Conservation (phyloP, 1,140 invertebrate species). For the Halesus radiatus region DNA sequence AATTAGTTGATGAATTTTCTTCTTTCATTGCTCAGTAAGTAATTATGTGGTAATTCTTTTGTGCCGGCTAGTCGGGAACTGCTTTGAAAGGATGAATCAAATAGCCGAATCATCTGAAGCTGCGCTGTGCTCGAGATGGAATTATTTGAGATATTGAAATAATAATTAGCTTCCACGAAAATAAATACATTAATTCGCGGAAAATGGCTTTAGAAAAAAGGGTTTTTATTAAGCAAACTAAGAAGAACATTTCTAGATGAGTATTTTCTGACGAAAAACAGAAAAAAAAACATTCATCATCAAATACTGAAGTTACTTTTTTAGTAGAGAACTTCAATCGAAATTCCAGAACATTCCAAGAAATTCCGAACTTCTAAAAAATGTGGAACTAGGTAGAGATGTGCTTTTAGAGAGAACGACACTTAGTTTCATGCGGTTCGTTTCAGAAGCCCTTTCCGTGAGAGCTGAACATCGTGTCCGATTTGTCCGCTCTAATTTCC, state of each 20-base stretch:
- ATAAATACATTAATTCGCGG: neutral
- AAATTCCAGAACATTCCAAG: no score
- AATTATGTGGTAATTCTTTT: slow-evolving; percentile 41
- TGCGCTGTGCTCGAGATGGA: neutral
- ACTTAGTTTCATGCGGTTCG: no score
- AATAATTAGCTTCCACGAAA: slow-evolving; percentile 6
- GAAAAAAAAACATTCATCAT: no score
- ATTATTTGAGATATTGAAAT: neutral
- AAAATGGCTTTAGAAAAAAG: no score
- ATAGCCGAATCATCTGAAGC: neutral
- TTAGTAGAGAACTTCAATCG: no score
- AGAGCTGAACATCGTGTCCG: neutral
- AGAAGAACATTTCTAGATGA: no score
- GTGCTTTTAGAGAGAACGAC: no score
- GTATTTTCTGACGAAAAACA: no score
- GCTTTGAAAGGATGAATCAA: slow-evolving; percentile 17
- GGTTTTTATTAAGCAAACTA: no score
- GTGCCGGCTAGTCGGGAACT: slow-evolving; percentile 11
- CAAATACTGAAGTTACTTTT: no score
- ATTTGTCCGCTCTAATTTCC: neutral
- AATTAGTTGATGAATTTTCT: slow-evolving; percentile 47
- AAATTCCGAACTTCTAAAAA: no score
- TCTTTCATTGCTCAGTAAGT: slow-evolving; percentile 33
- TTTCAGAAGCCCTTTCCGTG: neutral
- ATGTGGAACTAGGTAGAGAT: no score